These are phyloP conservation scores for Spialia ferax DNA, from an alignment of 2,888 invertebrate genomes.

Conservation along the genomic window DNA sequence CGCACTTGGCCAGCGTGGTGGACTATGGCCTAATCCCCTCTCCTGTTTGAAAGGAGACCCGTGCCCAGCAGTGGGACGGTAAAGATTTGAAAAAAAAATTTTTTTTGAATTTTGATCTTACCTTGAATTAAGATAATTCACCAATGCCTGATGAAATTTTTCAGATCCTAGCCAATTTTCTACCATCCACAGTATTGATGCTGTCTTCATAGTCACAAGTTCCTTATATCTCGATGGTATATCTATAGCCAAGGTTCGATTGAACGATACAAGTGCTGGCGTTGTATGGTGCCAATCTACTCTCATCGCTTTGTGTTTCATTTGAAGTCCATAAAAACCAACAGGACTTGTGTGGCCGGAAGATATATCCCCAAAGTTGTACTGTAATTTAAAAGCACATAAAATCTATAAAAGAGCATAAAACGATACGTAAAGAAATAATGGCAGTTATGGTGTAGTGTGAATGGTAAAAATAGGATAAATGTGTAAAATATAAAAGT, in stretches of 20 bases:
- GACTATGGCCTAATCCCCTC: too few relatives aligned
- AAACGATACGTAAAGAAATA: too few relatives aligned
- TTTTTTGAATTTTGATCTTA: conserved; percentile 41
- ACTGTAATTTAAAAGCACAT: conserved; percentile 54
- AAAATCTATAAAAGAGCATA: too few relatives aligned
- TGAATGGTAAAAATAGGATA: too few relatives aligned
- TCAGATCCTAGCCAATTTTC: conserved; percentile 77
- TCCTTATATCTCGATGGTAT: conserved; percentile 68
- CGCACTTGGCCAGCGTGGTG: too few relatives aligned
- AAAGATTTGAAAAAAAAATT: too few relatives aligned
- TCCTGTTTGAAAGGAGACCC: too few relatives aligned
- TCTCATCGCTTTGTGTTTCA: conserved; percentile 73
- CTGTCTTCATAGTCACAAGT: conserved; percentile 75
- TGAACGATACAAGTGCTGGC: conserved; percentile 67
- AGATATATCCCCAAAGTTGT: conserved; percentile 57
- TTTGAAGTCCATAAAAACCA: conserved; percentile 64
- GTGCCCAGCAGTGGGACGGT: too few relatives aligned
- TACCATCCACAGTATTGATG: conserved; percentile 78
- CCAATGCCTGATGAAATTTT: conserved; percentile 65
- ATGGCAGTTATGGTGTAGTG: too few relatives aligned
- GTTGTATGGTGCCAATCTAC: conserved; percentile 68
- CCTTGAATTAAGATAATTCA: conserved; percentile 72
- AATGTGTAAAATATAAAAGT: too few relatives aligned
- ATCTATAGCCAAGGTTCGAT: conserved; percentile 66
- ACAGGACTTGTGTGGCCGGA: conserved; percentile 51